Conservation (phyloP, 2,797 vertebrate genomes). For the Neoniphon sammara region DNA sequence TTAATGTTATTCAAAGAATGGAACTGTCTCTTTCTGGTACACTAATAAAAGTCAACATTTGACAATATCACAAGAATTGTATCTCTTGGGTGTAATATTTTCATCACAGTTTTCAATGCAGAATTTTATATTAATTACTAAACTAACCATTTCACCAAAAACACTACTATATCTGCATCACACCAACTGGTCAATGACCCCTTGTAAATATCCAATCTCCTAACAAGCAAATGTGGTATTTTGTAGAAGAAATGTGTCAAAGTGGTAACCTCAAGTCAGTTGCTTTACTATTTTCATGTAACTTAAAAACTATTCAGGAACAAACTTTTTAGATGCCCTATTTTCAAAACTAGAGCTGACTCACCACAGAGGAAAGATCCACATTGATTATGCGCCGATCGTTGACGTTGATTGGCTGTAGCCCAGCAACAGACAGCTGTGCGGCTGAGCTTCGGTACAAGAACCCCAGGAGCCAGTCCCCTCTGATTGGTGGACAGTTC, state of each 20-base stretch:
- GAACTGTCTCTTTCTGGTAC: constrained; percentile 13
- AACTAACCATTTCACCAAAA: not conserved
- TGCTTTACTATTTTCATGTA: not conserved
- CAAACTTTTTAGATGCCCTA: not conserved
- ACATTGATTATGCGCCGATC: constrained; percentile 91
- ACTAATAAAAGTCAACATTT: constrained; percentile 6
- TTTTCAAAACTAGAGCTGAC: constrained; percentile 59
- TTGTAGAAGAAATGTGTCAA: not conserved
- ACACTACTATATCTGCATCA: not conserved
- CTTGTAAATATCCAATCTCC: not conserved
- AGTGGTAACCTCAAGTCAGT: too few relatives aligned
- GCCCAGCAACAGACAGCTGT: constrained; percentile 90
- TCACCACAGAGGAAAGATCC: constrained; percentile 94
- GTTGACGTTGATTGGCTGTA: constrained; percentile 89
- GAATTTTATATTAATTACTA: constrained; percentile 1
- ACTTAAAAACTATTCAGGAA: constrained; percentile 1
- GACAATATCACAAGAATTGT: not conserved
- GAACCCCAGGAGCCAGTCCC: constrained; percentile 95
- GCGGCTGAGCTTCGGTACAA: constrained; percentile 93
- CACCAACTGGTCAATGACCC: too few relatives aligned
- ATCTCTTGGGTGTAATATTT: not conserved
- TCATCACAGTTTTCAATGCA: not conserved
- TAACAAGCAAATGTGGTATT: not conserved
- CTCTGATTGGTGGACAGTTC: constrained; percentile 77
- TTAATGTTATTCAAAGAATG: constrained; percentile 10